Conservation (phyloP, 2,888 invertebrate species). For the Graphium colonna region DNA sequence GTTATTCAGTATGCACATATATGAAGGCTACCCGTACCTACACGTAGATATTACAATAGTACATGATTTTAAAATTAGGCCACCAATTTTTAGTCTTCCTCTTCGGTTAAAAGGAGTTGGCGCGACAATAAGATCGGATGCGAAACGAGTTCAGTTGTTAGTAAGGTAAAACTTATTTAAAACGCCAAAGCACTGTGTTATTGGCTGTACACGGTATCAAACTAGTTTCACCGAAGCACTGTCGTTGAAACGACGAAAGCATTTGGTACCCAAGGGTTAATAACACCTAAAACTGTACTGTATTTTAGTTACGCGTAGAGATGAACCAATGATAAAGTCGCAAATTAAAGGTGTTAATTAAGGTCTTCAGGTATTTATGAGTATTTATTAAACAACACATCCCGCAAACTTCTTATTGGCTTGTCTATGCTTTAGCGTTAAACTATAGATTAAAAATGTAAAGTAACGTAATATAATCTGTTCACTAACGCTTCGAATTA, state of each 20-base stretch:
- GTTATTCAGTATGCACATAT: conserved; percentile 10
- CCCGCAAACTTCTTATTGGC: neutral
- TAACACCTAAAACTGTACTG: neutral
- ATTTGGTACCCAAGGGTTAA: neutral
- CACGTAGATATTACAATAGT: conserved; percentile 47
- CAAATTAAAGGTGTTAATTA: no score
- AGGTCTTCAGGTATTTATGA: no score
- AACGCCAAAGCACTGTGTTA: conserved; percentile 63
- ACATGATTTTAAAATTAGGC: conserved; percentile 63
- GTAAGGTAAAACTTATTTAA: conserved; percentile 67
- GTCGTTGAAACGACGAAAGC: neutral
- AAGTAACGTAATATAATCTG: neutral
- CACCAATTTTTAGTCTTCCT: conserved; percentile 73
- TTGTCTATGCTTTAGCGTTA: neutral
- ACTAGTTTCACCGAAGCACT: conserved; percentile 10
- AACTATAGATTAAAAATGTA: neutral
- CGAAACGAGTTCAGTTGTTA: conserved; percentile 67
- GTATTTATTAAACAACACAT: no score
- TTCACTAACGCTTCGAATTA: conserved; percentile 2
- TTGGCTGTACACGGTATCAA: conserved; percentile 36
- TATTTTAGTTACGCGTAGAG: neutral
- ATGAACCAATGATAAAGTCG: neutral
- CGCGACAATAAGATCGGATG: conserved; percentile 76
- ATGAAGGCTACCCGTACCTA: conserved; percentile 28
- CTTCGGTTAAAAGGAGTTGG: conserved; percentile 74